phyloP scores from a whole-genome alignment of 2,797 vertebrate genomes.

The Sphaeramia orbicularis region DNA sequence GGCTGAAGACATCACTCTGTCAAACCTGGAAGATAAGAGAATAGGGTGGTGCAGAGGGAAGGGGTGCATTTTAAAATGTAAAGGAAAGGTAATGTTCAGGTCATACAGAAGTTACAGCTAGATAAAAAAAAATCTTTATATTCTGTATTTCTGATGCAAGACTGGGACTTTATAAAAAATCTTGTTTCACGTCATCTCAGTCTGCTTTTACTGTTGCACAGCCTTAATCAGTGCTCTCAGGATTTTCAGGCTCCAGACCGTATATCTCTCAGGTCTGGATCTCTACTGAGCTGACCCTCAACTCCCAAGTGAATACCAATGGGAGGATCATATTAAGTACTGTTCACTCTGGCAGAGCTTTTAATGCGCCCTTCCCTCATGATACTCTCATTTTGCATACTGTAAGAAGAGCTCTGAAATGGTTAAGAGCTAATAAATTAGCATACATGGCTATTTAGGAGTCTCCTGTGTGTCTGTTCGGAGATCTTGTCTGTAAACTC shows the following conservation, averaged over 20 bases:
- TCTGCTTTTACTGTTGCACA: conserved; percentile 10
- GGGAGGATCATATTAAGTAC: conserved; percentile 36
- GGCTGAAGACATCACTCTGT: conserved; percentile 81
- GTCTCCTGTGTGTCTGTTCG: conserved; percentile 26
- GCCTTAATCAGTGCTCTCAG: conserved; percentile 20
- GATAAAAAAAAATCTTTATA: conserved; percentile 29
- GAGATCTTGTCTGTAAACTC: conserved; percentile 42
- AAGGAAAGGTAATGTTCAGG: conserved; percentile 47
- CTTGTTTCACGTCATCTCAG: background rate
- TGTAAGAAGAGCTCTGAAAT: conserved; percentile 15
- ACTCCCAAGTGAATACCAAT: conserved; percentile 27
- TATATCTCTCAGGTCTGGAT: conserved; percentile 33
- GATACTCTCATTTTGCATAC: conserved; percentile 14
- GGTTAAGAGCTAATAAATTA: conserved; percentile 31
- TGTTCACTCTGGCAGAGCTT: conserved; percentile 39
- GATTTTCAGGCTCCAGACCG: conserved; percentile 31
- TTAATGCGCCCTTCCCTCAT: conserved; percentile 16
- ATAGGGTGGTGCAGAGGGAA: conserved; percentile 32
- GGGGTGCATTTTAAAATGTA: conserved; percentile 51
- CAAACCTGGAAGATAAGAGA: conserved; percentile 74
- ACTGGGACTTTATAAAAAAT: conserved; percentile 1
- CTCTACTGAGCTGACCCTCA: conserved; percentile 31
- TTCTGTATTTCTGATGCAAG: conserved; percentile 5
- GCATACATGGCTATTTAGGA: conserved; percentile 27
- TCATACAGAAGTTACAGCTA: conserved; percentile 35